Evolutionary conservation across 2,797 vertebrate genomes (phyloP).

Genomic region (Knipowitschia caucasica): DNA sequence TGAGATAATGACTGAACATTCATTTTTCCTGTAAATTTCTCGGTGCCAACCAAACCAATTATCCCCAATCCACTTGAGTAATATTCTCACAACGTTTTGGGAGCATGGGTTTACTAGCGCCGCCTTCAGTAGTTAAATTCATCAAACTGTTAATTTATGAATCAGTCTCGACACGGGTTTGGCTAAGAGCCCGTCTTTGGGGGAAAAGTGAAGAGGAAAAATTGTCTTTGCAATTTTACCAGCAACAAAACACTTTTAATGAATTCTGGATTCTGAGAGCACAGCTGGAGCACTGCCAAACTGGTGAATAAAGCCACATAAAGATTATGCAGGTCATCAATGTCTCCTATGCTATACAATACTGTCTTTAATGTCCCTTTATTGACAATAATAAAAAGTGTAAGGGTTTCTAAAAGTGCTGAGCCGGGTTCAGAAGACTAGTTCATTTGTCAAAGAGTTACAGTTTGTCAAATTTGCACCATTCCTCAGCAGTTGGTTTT

Average conservation of each 20-base stretch:
- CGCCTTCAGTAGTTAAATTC: neutral
- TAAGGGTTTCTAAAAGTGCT: neutral
- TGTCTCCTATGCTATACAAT: neutral
- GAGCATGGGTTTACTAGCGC: neutral
- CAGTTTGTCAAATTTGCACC: neutral
- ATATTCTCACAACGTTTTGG: constrained; percentile 3
- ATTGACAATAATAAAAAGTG: constrained; percentile 2
- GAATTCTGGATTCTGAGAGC: neutral
- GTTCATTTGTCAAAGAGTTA: neutral
- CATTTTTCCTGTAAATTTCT: neutral
- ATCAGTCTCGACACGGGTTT: neutral
- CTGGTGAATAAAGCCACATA: neutral
- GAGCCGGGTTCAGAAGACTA: neutral
- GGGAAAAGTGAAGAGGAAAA: constrained; percentile 1
- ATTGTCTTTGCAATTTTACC: constrained; percentile 1
- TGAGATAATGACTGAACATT: neutral
- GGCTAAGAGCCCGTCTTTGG: neutral
- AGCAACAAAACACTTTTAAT: neutral
- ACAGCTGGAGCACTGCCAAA: constrained; percentile 7
- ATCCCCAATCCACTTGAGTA: neutral
- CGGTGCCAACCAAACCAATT: neutral
- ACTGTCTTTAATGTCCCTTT: neutral
- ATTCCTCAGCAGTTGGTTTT: no score
- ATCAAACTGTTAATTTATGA: constrained; percentile 8
- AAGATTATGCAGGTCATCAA: neutral